Base-by-base conservation (phyloP, 2,797 vertebrate genomes). In the Poeciliopsis turneri region DNA sequence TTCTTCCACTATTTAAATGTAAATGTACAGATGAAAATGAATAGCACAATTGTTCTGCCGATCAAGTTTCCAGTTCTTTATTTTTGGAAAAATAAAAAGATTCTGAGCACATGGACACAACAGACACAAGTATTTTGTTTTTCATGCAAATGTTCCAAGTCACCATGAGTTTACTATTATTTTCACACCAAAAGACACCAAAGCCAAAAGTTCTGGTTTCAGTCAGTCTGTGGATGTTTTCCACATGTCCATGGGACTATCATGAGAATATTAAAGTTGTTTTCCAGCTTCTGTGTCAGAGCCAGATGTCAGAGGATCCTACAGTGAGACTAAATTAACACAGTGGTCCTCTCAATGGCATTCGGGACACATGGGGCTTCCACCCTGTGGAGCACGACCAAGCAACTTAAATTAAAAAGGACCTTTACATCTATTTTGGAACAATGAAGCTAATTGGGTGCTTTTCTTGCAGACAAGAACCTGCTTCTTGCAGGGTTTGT, bases 181-280 rank as follows among this genome's bases (percentile, higher is more conserved):
- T 95, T 96, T 95, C 90, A 95, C 96, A 92, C 93, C 90, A 88
- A 87, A 92, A 92, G 91, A 93, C 33, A 93, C 92, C 90, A 93
- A 95, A 94, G 92, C 95, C 95, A 95, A 95, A 92, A 91, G 90
- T 95, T 90, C 88, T 93, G 92, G 91, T 93, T 95, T 95, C 91
- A 94, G 95, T 96, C 94, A 95, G 95, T 95, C 96, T 97, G 92
- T 25, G 95, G 96, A 97, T 97, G 97, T 96, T 97, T 98, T 97
- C 97, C 97, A 97, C 95, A 98, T 97, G 97, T 97, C 95, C 93
- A 89, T 93, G 94, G 71, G 95, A 97, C 95, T 94, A 94, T 96
- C 96, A 95, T 93, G 97, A 97, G 97, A 97, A 97, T 97, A 96
- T 97, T 95, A 96, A 96, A 98, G 95, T 96, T 90, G 92, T 97